Percentiles rank a stretch among this genome's conserved stretches.
phyloP scores from a whole-genome alignment of 2,797 vertebrate genomes.

The Harpagifer antarcticus region DNA sequence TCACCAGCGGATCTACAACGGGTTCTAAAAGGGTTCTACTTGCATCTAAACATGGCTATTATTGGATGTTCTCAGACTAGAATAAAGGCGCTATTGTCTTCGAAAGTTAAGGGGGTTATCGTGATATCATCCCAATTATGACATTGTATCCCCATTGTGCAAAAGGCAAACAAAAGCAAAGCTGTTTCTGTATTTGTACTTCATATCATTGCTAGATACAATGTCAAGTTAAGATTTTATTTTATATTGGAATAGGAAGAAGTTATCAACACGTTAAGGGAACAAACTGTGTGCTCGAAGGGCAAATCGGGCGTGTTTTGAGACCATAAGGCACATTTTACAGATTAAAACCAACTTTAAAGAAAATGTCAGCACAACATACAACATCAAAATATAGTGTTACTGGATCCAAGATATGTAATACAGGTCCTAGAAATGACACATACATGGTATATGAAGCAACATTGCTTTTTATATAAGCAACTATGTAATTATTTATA shows the following conservation, averaged over 20 bases:
- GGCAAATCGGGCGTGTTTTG: slow-evolving; percentile 59
- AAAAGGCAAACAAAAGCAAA: neutral
- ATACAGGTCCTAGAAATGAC: slow-evolving; percentile 67
- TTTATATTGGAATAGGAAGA: neutral
- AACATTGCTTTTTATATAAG: slow-evolving; percentile 66
- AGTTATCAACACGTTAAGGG: slow-evolving; percentile 22
- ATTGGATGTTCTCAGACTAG: neutral
- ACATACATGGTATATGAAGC: slow-evolving; percentile 69
- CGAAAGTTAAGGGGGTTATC: neutral
- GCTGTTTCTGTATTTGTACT: neutral
- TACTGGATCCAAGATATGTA: slow-evolving; percentile 69
- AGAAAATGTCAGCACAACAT: slow-evolving; percentile 74
- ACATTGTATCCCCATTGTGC: neutral
- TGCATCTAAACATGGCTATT: neutral
- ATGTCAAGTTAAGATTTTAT: slow-evolving; percentile 6
- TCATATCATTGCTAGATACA: neutral
- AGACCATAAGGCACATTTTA: slow-evolving; percentile 65
- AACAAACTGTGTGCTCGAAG: slow-evolving; percentile 82
- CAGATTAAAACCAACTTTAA: slow-evolving; percentile 61
- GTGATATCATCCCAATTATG: slow-evolving; percentile 17
- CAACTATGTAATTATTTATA: slow-evolving; percentile 63
- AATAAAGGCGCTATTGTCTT: too few relatives aligned
- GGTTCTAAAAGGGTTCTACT: slow-evolving; percentile 14
- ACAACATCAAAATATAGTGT: slow-evolving; percentile 62
- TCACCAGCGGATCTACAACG: slow-evolving; percentile 28